These are phyloP conservation scores for Coptodon bakossiorum DNA, from an alignment of 2,113 vertebrate species.

Conservation along the genomic window DNA sequence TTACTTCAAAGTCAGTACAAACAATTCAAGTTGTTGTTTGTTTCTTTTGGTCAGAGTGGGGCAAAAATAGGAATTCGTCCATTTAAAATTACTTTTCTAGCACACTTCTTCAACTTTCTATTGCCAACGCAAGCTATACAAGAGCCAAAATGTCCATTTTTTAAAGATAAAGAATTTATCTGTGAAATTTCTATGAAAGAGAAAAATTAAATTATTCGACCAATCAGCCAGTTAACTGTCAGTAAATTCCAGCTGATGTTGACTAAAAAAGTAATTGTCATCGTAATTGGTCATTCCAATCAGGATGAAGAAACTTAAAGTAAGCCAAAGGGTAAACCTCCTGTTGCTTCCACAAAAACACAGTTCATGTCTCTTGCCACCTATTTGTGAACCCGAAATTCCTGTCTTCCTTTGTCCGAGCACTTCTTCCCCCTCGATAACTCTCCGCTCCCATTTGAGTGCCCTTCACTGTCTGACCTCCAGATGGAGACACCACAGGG, in stretches of 20 bases:
- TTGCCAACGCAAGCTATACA: not conserved
- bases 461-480: conserved; percentile 75
- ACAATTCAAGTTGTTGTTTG: not conserved
- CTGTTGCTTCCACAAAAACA: not conserved
- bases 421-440: not conserved
- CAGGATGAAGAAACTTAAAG: not conserved
- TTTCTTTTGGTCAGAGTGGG: not conserved
- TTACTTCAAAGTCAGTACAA: not conserved
- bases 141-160: not conserved
- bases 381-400: not conserved
- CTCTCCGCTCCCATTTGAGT: conserved; percentile 13
- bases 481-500: conserved; percentile 74
- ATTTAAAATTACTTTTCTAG: not conserved
- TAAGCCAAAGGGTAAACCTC: not conserved
- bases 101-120: not conserved
- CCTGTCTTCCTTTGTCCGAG: not conserved
- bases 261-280: not conserved
- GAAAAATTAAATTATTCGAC: fast-evolving
- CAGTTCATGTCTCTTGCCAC: not conserved
- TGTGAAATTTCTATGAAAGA: not conserved
- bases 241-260: not conserved
- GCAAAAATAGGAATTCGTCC: not conserved
- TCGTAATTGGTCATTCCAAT: not conserved
- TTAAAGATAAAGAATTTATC: not conserved
- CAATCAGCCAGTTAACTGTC: not conserved